phyloP scores from a whole-genome alignment of 1,140 invertebrate species.

The Agraylea sexmaculata region DNA sequence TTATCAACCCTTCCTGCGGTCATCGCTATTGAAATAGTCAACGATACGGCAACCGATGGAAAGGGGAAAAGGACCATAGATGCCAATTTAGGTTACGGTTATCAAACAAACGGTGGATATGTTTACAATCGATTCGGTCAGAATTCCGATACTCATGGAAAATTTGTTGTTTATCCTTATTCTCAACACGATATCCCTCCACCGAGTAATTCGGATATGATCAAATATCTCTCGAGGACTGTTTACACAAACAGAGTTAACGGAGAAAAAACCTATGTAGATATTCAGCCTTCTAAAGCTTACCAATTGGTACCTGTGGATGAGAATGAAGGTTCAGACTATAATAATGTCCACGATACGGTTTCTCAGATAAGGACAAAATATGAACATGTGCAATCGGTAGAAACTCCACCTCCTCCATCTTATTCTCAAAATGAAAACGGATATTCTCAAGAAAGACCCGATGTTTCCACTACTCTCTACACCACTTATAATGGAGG shows the following conservation, averaged over 20 bases:
- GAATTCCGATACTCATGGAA: conserved; percentile 32
- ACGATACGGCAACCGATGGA: conserved; percentile 35
- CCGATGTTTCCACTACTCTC: conserved; percentile 25
- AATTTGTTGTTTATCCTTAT: conserved; percentile 46
- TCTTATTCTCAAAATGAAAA: conserved; percentile 19
- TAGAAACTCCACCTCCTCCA: conserved; percentile 23
- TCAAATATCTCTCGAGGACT: conserved; percentile 10
- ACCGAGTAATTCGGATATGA: conserved; percentile 6
- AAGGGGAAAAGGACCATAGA: conserved; percentile 47
- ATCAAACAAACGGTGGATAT: conserved; percentile 38
- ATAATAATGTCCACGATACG: conserved; percentile 26
- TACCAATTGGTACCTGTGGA: conserved; percentile 32
- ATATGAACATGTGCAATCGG: conserved; percentile 24
- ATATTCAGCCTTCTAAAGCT: conserved; percentile 37
- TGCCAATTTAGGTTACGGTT: conserved; percentile 43
- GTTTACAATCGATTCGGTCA: conserved; percentile 36
- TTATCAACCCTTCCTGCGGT: conserved; percentile 34
- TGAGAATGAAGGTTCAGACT: conserved; percentile 27
- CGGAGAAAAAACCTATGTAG: conserved; percentile 24
- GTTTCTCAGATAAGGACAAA: conserved; percentile 24
- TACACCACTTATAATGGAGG: conserved; percentile 39
- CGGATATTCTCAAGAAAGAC: conserved; percentile 9
- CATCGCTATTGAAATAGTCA: conserved; percentile 46
- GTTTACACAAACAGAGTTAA: conserved; percentile 14
- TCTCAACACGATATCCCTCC: conserved; percentile 44